Percentiles rank a stretch among this genome's conserved stretches.
Evolutionary conservation across 2,888 invertebrate species (phyloP).

Genomic region (Stenurella melanura): DNA sequence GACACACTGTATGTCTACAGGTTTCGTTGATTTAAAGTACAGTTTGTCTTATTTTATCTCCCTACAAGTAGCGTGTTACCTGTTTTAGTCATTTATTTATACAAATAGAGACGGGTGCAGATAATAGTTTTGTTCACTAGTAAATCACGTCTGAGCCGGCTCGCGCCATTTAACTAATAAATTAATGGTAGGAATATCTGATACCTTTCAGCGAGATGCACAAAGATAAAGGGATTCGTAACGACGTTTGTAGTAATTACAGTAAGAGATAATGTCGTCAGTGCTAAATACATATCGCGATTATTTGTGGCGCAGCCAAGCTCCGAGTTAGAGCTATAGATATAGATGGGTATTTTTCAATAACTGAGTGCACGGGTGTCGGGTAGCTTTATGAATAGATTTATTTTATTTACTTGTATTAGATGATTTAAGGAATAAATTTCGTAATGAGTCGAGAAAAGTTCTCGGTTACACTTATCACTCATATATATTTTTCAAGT

Average conservation of each 20-base stretch:
- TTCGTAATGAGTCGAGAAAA: too few species aligned
- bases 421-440: too few species aligned
- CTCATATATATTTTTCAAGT: too few species aligned
- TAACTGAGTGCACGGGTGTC: neutral
- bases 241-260: neutral
- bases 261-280: neutral
- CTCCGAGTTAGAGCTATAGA: neutral
- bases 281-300: neutral
- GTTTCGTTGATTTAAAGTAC: too few species aligned
- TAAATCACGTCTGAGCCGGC: neutral
- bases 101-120: neutral
- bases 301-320: neutral
- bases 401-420: too few species aligned
- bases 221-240: slow-evolving; percentile 2
- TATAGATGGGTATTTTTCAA: neutral
- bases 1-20: too few species aligned
- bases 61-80: neutral
- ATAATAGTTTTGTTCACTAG: slow-evolving; percentile 7
- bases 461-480: too few species aligned
- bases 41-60: too few species aligned
- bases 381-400: neutral
- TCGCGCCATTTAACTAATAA: slow-evolving; percentile 2
- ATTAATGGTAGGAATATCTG: neutral
- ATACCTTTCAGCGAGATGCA: neutral
- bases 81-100: neutral